A percentile compares a stretch with the other conserved stretches of the same genome.
phyloP scores from a whole-genome alignment of 2,888 invertebrate species.

The Entomobrya multifasciata region DNA sequence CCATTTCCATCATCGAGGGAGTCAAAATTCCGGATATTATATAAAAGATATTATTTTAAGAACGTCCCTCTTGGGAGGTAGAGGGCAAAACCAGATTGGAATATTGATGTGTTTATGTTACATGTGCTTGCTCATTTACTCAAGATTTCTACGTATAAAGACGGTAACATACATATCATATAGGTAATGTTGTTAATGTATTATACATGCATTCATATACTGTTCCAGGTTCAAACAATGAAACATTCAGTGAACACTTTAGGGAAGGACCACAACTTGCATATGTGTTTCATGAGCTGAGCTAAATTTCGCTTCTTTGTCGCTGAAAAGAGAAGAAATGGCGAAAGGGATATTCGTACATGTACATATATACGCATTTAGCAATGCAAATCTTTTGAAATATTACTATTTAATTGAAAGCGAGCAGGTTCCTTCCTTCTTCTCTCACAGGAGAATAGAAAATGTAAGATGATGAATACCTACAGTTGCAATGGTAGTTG shows the following conservation, averaged over 20 bases:
- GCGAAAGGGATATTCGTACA: too few relatives aligned
- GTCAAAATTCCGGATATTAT: slow-evolving; percentile 41
- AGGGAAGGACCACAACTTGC: too few relatives aligned
- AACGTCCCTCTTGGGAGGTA: not conserved
- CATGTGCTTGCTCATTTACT: not conserved
- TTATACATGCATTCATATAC: not conserved
- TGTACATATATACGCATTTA: slow-evolving; percentile 28
- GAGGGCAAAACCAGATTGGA: not conserved
- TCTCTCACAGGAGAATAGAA: not conserved
- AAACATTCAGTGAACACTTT: too few relatives aligned
- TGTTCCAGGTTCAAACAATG: too few relatives aligned
- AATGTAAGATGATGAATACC: slow-evolving; percentile 36
- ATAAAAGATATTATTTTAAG: slow-evolving; percentile 34
- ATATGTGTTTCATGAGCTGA: too few relatives aligned
- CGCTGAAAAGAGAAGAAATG: not conserved
- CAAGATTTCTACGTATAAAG: not conserved
- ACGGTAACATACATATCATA: not conserved
- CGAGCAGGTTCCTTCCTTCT: slow-evolving; percentile 17
- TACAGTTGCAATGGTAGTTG: not conserved
- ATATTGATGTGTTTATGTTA: slow-evolving; percentile 6
- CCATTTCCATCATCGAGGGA: slow-evolving; percentile 8
- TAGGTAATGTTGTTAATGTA: not conserved
- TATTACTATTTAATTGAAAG: slow-evolving; percentile 60
- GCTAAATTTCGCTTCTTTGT: too few relatives aligned
- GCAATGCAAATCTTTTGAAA: slow-evolving; percentile 59